Percentiles rank a stretch among this genome's conserved stretches.
Conservation (phyloP, 2,113 vertebrate genomes). For the Semnopithecus entellus region DNA sequence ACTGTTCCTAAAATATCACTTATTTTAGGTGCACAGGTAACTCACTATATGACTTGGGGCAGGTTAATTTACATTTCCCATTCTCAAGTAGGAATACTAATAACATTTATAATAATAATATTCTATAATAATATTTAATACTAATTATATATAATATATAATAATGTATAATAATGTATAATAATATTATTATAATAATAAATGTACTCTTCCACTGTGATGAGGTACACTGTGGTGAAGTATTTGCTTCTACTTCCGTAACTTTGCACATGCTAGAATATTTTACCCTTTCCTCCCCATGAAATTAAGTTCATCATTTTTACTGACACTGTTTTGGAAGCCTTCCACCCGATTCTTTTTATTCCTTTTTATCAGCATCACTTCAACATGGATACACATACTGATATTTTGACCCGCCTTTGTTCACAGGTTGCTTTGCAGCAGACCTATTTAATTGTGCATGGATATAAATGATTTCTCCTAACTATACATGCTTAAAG, state of each 20-base stretch:
- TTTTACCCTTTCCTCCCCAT: background rate
- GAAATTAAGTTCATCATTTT: slow-evolving; percentile 13
- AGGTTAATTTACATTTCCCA: slow-evolving; percentile 11
- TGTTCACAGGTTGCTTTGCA: background rate
- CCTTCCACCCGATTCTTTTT: background rate
- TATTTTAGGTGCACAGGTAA: background rate
- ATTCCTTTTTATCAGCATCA: background rate
- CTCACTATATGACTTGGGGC: background rate
- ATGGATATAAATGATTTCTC: background rate
- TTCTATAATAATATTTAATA: too few species aligned
- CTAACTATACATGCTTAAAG: background rate
- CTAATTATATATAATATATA: too few species aligned
- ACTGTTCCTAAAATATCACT: slow-evolving; percentile 18
- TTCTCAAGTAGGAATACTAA: background rate
- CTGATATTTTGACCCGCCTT: background rate
- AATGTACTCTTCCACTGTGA: background rate
- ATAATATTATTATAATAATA: background rate
- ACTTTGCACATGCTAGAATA: background rate
- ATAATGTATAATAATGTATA: background rate
- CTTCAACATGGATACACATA: background rate
- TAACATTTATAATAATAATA: background rate
- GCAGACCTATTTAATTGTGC: background rate
- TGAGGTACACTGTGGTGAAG: background rate
- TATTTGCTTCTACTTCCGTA: background rate
- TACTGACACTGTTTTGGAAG: background rate